These are phyloP conservation scores for Cariama cristata DNA, from an alignment of 2,113 vertebrate species.

Conservation along the genomic window DNA sequence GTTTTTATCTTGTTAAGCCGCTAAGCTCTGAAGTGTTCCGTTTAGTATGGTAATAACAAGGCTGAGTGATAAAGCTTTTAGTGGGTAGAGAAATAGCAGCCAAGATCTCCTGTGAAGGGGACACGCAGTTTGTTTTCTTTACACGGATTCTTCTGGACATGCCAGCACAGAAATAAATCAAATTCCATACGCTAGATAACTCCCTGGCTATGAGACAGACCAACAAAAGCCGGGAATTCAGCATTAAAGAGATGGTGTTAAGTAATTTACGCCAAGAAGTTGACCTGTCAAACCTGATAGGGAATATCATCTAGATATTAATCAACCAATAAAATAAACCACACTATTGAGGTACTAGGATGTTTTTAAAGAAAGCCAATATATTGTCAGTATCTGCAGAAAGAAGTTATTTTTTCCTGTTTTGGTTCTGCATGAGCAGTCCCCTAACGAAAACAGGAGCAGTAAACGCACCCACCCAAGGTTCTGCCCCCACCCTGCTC, in stretches of 20 bases:
- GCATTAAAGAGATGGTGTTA: neutral
- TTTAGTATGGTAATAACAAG: constrained; percentile 68
- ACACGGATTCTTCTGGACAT: constrained; percentile 20
- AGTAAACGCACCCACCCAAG: neutral
- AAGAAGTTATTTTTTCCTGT: neutral
- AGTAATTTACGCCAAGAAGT: neutral
- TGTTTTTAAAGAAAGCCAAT: neutral
- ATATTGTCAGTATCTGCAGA: neutral
- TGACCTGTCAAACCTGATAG: constrained; percentile 35
- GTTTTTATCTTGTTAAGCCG: constrained; percentile 67
- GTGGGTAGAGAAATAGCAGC: constrained; percentile 58
- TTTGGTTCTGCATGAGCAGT: neutral
- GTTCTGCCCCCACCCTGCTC: neutral
- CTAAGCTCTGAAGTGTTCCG: constrained; percentile 63
- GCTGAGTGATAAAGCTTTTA: constrained; percentile 68
- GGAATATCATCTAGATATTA: neutral
- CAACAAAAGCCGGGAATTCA: constrained; percentile 12
- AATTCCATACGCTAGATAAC: constrained; percentile 2
- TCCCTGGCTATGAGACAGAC: neutral
- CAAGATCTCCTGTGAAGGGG: constrained; percentile 52
- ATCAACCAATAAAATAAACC: neutral
- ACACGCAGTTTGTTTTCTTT: constrained; percentile 47
- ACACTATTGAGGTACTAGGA: neutral
- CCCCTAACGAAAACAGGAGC: neutral
- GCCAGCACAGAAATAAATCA: constrained; percentile 49